Evolutionary conservation across 2,113 vertebrate genomes (phyloP).

Genomic region (Heterochromis multidens): DNA sequence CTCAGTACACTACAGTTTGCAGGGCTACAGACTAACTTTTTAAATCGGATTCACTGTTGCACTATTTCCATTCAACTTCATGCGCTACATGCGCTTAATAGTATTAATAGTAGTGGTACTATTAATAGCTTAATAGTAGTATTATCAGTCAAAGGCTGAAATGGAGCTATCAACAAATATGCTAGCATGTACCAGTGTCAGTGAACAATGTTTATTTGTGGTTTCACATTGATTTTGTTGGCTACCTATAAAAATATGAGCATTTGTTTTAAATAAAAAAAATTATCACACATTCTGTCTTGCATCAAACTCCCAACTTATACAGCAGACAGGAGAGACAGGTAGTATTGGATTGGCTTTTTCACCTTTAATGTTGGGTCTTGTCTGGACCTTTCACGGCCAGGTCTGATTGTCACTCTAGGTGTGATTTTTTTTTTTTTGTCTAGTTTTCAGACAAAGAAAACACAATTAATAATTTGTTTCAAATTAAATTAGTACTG

Average conservation of each 20-base stretch:
- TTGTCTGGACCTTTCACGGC: neutral
- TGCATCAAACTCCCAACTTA: neutral
- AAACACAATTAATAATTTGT: neutral
- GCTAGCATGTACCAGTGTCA: neutral
- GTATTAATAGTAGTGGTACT: too few relatives aligned
- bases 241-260: neutral
- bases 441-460: accelerated
- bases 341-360: too few relatives aligned
- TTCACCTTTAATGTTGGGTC: neutral
- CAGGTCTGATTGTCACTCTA: too few relatives aligned
- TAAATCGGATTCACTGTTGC: neutral
- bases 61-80: neutral
- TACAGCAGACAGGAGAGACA: neutral
- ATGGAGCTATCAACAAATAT: neutral
- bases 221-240: neutral
- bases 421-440: too few relatives aligned
- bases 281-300: neutral
- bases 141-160: neutral
- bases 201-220: neutral
- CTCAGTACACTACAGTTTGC: too few relatives aligned
- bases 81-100: neutral
- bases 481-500: too few relatives aligned
- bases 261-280: neutral
- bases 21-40: too few relatives aligned
- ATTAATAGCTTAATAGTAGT: neutral